Evolutionary conservation across 2,888 invertebrate species (phyloP).

Genomic region (Meiosimyza decipiens): DNA sequence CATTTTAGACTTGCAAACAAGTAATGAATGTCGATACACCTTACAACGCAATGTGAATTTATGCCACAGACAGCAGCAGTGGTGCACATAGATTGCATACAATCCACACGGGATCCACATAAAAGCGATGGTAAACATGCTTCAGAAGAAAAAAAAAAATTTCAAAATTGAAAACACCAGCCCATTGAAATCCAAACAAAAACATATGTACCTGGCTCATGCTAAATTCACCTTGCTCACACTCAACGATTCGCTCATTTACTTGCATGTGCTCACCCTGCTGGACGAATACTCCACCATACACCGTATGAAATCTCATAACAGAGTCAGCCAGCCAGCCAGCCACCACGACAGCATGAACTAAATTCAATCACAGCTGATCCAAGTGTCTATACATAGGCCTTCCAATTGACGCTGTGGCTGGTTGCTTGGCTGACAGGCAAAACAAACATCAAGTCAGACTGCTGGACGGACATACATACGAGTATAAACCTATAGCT

Average conservation of each 20-base stretch:
- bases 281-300: no score
- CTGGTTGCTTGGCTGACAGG: neutral
- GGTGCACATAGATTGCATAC: constrained; percentile 8
- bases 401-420: neutral
- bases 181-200: neutral
- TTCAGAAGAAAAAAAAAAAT: neutral
- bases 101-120: constrained; percentile 15
- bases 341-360: constrained; percentile 19
- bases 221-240: constrained; percentile 12
- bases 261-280: no score
- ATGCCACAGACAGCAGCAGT: neutral
- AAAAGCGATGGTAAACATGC: neutral
- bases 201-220: constrained; percentile 2
- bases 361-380: constrained; percentile 39
- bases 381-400: constrained; percentile 31
- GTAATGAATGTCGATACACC: constrained; percentile 17
- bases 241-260: constrained; percentile 3
- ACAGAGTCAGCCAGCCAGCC: neutral
- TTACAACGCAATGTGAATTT: constrained; percentile 7
- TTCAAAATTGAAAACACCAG: no score
- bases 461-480: no score
- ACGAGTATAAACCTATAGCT: no score
- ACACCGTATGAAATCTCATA: no score
- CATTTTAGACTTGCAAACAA: constrained; percentile 9
- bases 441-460: neutral